Conservation (phyloP, 2,888 invertebrate genomes). For the Cerceris rybyensis region DNA sequence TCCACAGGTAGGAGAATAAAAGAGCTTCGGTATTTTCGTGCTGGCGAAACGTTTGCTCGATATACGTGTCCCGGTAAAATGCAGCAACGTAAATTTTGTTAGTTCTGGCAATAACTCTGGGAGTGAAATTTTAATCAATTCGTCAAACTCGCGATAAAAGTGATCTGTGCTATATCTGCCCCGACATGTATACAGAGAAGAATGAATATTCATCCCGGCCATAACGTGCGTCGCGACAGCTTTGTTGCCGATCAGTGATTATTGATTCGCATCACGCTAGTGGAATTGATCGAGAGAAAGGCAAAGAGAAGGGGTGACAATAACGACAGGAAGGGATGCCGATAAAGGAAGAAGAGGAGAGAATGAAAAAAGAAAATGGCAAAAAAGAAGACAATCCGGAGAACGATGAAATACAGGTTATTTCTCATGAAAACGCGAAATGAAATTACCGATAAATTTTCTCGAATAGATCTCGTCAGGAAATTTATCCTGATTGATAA, state of each 20-base stretch:
- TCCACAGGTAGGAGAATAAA: neutral
- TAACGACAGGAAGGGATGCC: conserved; percentile 20
- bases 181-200: conserved; percentile 28
- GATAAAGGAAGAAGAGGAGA: conserved; percentile 24
- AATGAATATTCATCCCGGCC: conserved; percentile 66
- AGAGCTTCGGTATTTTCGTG: neutral
- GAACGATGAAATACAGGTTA: conserved; percentile 44
- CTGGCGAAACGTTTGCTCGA: conserved; percentile 1
- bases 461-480: conserved; percentile 33
- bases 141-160: conserved; percentile 32
- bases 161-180: conserved; percentile 33
- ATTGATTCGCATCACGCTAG: conserved; percentile 66
- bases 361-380: conserved; percentile 9
- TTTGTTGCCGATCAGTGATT: conserved; percentile 65
- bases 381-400: neutral
- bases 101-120: conserved; percentile 16
- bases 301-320: conserved; percentile 23
- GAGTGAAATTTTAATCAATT: conserved; percentile 44
- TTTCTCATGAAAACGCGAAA: conserved; percentile 38
- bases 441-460: conserved; percentile 58
- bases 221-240: conserved; percentile 60
- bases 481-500: conserved; percentile 62
- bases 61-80: neutral
- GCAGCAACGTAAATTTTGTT: conserved; percentile 16
- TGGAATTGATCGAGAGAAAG: conserved; percentile 42